Percentiles rank a stretch among this genome's conserved stretches.
Conservation (phyloP, 2,113 vertebrate genomes). For the Cinclus mexicanus region DNA sequence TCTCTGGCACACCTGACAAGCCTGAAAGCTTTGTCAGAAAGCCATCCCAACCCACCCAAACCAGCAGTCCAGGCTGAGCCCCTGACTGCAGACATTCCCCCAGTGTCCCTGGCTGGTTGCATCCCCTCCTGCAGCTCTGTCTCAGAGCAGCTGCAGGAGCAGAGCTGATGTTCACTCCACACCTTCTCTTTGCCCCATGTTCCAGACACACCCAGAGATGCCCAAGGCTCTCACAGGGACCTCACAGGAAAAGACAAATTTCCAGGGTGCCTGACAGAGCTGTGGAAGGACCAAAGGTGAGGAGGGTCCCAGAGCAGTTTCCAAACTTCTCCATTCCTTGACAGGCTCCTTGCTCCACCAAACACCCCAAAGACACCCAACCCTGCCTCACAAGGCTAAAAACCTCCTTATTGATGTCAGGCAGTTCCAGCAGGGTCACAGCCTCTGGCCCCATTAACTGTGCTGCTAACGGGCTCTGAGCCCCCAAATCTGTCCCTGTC, state of each 20-base stretch:
- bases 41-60: neutral
- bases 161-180: neutral
- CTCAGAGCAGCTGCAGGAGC: neutral
- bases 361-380: neutral
- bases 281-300: neutral
- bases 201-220: neutral
- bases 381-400: neutral
- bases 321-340: neutral
- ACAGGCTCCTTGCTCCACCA: neutral
- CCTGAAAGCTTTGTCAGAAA: neutral
- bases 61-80: neutral
- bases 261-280: neutral
- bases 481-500: neutral
- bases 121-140: neutral
- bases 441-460: neutral
- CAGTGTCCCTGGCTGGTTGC: neutral
- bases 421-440: neutral
- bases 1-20: neutral
- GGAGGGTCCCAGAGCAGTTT: neutral
- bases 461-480: neutral
- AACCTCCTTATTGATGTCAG: neutral
- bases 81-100: neutral
- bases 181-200: neutral
- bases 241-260: neutral
- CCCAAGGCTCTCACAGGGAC: neutral